Percentiles rank a stretch among this genome's conserved stretches.
These are phyloP conservation scores for Corydoras maculifer DNA, from an alignment of 2,113 vertebrate species.

Conservation along the genomic window DNA sequence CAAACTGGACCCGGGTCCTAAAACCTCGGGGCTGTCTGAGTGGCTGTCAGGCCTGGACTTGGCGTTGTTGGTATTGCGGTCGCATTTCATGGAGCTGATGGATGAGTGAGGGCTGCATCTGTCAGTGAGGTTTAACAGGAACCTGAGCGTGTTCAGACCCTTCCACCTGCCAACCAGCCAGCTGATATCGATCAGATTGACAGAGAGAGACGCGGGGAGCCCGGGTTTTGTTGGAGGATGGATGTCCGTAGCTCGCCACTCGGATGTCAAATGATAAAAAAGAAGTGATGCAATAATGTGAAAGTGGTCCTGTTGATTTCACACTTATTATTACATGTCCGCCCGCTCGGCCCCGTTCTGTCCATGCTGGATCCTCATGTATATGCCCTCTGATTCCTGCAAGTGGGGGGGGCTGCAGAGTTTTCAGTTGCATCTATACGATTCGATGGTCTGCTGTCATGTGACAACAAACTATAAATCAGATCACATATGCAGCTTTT, in stretches of 20 bases:
- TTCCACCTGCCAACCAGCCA: not conserved
- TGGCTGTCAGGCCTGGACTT: slow-evolving; percentile 46
- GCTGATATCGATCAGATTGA: slow-evolving; percentile 19
- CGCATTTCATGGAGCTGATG: slow-evolving; percentile 58
- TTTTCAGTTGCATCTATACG: slow-evolving; percentile 7
- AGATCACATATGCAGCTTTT: not conserved
- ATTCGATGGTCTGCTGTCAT: not conserved
- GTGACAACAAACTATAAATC: too few species aligned
- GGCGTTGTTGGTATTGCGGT: slow-evolving; percentile 53
- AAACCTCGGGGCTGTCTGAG: slow-evolving; percentile 44
- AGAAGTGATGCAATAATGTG: slow-evolving; percentile 38
- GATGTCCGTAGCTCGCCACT: slow-evolving; percentile 13
- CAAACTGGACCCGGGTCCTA: slow-evolving; percentile 45
- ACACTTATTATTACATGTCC: slow-evolving; percentile 2
- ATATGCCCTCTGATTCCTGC: not conserved
- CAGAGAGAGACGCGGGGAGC: slow-evolving; percentile 17
- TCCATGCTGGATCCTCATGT: not conserved
- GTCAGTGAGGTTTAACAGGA: slow-evolving; percentile 15
- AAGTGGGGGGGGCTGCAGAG: not conserved
- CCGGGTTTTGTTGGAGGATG: slow-evolving; percentile 35
- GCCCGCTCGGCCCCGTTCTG: not conserved
- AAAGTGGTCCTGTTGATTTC: slow-evolving; percentile 32
- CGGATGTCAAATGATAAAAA: slow-evolving; percentile 21
- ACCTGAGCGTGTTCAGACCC: not conserved
- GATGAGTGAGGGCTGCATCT: slow-evolving; percentile 30